phyloP scores from a whole-genome alignment of 92 coral and sea anemone species.

The Palythoa grandiflora region DNA sequence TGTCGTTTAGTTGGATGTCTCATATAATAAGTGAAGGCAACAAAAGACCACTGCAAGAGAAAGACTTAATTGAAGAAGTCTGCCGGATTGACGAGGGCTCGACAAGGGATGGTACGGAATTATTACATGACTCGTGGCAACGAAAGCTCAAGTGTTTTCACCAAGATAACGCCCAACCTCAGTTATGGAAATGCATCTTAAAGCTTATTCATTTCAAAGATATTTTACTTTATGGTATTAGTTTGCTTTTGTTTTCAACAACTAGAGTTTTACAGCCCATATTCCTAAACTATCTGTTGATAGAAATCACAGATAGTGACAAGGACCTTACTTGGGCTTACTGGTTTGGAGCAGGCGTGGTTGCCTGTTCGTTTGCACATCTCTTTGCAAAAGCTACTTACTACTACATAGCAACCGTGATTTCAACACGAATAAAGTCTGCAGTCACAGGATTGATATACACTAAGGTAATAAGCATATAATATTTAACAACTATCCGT shows the following conservation, averaged over 20 bases:
- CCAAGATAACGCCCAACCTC: neutral
- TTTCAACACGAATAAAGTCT: conserved; percentile 53
- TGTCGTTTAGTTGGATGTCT: conserved; percentile 56
- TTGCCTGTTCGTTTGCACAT: conserved; percentile 42
- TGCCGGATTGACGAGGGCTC: conserved; percentile 28
- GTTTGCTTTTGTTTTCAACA: conserved; percentile 41
- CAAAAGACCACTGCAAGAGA: conserved; percentile 49
- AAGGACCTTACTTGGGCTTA: conserved; percentile 44
- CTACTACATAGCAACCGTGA: conserved; percentile 47
- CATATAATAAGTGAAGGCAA: conserved; percentile 47
- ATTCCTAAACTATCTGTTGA: conserved; percentile 39
- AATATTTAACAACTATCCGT: neutral
- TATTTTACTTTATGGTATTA: conserved; percentile 6
- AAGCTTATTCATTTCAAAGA: conserved; percentile 24
- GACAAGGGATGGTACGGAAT: conserved; percentile 46
- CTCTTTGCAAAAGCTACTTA: conserved; percentile 49
- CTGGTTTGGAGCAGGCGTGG: conserved; percentile 46
- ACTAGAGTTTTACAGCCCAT: conserved; percentile 52
- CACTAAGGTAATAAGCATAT: conserved; percentile 38
- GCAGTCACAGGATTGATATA: conserved; percentile 45
- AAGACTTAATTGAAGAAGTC: conserved; percentile 43
- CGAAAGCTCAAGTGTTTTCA: neutral
- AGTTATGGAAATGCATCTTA: conserved; percentile 44
- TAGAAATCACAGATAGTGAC: conserved; percentile 26
- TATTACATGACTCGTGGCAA: conserved; percentile 25